phyloP scores from a whole-genome alignment of 2,113 vertebrate genomes.

The Odontesthes bonariensis region DNA sequence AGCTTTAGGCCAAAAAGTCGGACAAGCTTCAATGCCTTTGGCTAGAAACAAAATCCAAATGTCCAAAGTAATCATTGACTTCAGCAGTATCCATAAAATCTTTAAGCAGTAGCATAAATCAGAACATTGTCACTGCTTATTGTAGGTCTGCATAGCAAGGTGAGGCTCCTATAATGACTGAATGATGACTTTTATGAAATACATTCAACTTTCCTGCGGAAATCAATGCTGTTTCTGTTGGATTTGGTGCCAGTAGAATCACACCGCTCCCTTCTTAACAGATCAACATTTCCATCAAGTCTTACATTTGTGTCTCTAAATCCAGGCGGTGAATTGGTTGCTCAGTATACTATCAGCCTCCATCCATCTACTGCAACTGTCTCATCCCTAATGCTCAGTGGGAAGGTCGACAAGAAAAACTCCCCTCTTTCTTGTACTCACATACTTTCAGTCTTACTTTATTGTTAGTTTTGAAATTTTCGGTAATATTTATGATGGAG shows the following conservation, averaged over 20 bases:
- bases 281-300: conserved; percentile 26
- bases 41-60: conserved; percentile 33
- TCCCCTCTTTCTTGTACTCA: background rate
- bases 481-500: background rate
- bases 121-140: background rate
- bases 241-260: conserved; percentile 6
- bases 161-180: too few species aligned
- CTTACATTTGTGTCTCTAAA: conserved; percentile 11
- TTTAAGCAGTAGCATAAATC: conserved; percentile 34
- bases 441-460: background rate
- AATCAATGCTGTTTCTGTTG: background rate
- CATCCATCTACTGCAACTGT: conserved; percentile 10
- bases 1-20: conserved; percentile 18
- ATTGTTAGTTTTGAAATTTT: conserved; percentile 13
- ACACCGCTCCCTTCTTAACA: conserved; percentile 2
- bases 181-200: too few species aligned
- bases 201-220: conserved; percentile 8
- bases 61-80: conserved; percentile 36
- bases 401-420: conserved; percentile 15
- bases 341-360: conserved; percentile 57
- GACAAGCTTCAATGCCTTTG: conserved; percentile 13
- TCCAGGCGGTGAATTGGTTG: conserved; percentile 22
- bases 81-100: conserved; percentile 11
- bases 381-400: conserved; percentile 4
- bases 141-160: conserved; percentile 43